A percentile compares a stretch with the other conserved stretches of the same genome.
These are phyloP conservation scores for Gorsachius goisagi DNA, from an alignment of 2,113 vertebrate genomes.

Conservation along the genomic window DNA sequence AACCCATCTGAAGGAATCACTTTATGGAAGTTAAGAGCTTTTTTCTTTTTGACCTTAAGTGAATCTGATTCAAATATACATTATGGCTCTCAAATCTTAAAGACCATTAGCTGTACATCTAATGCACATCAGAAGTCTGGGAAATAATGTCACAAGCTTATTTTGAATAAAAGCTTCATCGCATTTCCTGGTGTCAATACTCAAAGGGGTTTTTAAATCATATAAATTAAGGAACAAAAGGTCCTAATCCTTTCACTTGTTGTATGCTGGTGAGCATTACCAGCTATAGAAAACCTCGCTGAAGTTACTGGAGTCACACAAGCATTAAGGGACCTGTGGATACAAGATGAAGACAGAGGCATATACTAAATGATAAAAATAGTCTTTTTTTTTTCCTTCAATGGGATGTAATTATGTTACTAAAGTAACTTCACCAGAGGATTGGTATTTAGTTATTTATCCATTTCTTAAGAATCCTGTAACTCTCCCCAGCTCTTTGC, in stretches of 20 bases:
- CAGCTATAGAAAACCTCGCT: neutral
- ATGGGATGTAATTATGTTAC: neutral
- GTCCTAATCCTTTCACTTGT: neutral
- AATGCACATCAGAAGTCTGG: conserved; percentile 2
- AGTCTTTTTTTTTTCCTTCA: neutral
- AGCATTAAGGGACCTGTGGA: neutral
- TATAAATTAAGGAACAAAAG: neutral
- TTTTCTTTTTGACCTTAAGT: conserved; percentile 61
- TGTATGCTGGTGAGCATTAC: neutral
- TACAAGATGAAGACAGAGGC: neutral
- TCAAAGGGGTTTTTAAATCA: neutral
- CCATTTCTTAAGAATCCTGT: neutral
- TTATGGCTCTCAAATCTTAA: conserved; percentile 58
- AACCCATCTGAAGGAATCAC: conserved; percentile 63
- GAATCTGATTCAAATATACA: conserved; percentile 66
- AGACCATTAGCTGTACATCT: conserved; percentile 57
- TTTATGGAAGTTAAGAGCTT: conserved; percentile 62
- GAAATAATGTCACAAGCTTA: conserved; percentile 13
- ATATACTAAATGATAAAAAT: neutral
- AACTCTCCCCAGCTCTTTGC: neutral
- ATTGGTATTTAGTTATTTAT: neutral
- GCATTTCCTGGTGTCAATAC: neutral
- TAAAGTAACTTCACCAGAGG: neutral
- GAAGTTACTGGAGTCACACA: neutral
- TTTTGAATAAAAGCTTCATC: conserved; percentile 22